These are phyloP conservation scores for Balaeniceps rex DNA, from an alignment of 2,113 vertebrate genomes.

Conservation along the genomic window DNA sequence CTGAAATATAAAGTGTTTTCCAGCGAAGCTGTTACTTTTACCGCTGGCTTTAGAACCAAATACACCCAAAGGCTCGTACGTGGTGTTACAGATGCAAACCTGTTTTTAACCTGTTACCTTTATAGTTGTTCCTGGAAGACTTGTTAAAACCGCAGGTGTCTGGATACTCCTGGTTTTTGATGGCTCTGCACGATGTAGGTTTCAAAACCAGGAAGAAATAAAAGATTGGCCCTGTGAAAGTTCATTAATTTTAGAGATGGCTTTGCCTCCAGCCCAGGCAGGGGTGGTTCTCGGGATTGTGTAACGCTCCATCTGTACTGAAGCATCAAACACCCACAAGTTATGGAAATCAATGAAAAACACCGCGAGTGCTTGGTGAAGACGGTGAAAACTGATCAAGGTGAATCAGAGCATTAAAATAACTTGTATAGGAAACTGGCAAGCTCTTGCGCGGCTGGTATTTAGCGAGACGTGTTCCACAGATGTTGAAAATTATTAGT, in stretches of 20 bases:
- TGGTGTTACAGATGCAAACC: neutral
- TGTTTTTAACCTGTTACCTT: neutral
- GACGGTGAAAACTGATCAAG: neutral
- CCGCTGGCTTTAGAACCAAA: neutral
- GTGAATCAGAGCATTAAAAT: neutral
- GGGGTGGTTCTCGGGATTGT: no score
- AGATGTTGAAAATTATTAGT: neutral
- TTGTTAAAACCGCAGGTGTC: neutral
- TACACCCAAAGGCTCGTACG: accelerated
- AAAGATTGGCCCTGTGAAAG: neutral
- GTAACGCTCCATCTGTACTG: neutral
- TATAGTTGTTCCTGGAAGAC: neutral
- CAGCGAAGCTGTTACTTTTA: neutral
- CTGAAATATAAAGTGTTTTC: neutral
- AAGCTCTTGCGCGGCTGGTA: neutral
- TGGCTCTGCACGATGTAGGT: neutral
- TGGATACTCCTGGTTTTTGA: neutral
- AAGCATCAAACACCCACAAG: neutral
- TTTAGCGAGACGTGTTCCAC: neutral
- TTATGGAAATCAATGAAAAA: accelerated
- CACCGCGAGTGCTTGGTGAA: accelerated
- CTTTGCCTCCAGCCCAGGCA: neutral
- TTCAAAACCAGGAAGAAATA: neutral
- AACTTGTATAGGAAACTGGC: neutral
- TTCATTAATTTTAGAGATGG: accelerated